Evolutionary conservation across 30 jellyfish, hydroid and myxozoan species (phyloP).

Genomic region (Morbakka virulenta): DNA sequence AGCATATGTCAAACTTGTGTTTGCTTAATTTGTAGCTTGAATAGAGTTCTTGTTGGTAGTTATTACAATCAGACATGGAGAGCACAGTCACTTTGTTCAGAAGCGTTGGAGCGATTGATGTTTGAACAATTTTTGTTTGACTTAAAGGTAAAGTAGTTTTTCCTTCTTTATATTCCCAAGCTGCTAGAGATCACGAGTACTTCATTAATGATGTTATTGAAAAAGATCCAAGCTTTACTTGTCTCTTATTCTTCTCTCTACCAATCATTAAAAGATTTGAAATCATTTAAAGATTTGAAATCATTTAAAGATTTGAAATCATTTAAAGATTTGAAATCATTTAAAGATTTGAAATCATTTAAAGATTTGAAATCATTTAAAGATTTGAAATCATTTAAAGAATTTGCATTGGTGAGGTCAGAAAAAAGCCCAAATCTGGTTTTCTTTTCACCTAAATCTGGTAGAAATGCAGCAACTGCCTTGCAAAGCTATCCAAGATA

Average conservation of each 20-base stretch:
- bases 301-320: no score
- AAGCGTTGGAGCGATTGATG: slow-evolving; percentile 44
- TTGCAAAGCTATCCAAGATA: neutral
- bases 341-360: no score
- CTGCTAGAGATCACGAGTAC: neutral
- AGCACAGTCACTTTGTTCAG: slow-evolving; percentile 22
- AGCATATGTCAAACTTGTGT: slow-evolving; percentile 28
- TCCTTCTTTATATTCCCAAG: neutral
- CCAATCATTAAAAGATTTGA: neutral
- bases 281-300: no score
- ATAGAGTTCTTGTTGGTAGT: slow-evolving; percentile 50
- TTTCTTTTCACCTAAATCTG: neutral
- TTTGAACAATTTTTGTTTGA: slow-evolving; percentile 6
- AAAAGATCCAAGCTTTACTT: neutral
- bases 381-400: no score
- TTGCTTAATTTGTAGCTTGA: slow-evolving; percentile 32
- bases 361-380: no score
- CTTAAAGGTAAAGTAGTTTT: neutral
- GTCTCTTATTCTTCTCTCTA: neutral
- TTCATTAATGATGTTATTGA: neutral
- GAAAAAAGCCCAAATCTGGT: neutral
- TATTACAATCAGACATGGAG: slow-evolving; percentile 52
- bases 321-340: no score
- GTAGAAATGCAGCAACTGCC: neutral
- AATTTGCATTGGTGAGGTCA: neutral